phyloP scores from a whole-genome alignment of 2,888 invertebrate genomes.

The Ectobius pallidus region DNA sequence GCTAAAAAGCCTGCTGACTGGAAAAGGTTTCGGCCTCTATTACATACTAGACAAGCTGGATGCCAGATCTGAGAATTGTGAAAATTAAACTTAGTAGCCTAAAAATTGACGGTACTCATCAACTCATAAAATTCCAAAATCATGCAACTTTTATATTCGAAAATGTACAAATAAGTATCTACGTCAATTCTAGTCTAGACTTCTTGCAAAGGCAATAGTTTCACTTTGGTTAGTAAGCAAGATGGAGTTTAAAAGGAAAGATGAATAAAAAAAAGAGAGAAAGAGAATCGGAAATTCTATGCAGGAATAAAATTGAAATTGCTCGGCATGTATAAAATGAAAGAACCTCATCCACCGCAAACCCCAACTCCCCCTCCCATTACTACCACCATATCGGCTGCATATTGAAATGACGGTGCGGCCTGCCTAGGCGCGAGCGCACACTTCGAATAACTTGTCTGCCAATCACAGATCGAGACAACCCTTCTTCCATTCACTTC shows the following conservation, averaged over 20 bases:
- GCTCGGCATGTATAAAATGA: constrained; percentile 30
- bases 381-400: constrained; percentile 4
- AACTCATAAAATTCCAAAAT: no score
- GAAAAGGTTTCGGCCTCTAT: no score
- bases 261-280: background rate
- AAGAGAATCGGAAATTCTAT: constrained; percentile 27
- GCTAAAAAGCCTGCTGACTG: no score
- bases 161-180: no score
- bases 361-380: background rate
- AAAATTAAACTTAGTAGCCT: no score
- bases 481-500: constrained; percentile 11
- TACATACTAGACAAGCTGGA: no score
- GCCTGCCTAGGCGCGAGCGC: background rate
- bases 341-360: constrained; percentile 29
- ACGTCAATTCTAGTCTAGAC: no score
- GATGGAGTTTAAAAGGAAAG: constrained; percentile 5
- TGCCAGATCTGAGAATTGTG: no score
- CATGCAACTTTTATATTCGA: no score
- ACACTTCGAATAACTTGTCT: constrained; percentile 23
- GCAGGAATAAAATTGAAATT: constrained; percentile 30
- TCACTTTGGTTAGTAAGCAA: constrained; percentile 2
- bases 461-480: constrained; percentile 27
- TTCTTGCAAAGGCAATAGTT: constrained; percentile 6
- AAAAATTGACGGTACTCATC: no score
- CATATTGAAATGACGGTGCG: constrained; percentile 24